A percentile compares a stretch with the other conserved stretches of the same genome.
phyloP scores from a whole-genome alignment of 2,113 vertebrate genomes.

The Elanus axillaris region DNA sequence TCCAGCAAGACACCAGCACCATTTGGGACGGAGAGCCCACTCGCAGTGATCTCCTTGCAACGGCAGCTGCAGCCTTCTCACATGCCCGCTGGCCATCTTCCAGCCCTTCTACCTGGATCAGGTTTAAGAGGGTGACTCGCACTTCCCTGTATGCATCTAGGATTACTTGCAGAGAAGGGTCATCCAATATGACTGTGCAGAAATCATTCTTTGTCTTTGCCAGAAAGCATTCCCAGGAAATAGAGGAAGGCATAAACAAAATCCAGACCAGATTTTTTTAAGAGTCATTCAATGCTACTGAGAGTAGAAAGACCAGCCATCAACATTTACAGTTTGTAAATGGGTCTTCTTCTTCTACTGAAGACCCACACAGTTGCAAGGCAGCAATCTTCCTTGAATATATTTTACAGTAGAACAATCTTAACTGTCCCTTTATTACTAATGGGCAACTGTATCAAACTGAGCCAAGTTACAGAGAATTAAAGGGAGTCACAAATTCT shows the following conservation, averaged over 20 bases:
- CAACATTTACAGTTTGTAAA: not conserved
- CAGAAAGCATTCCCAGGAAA: not conserved
- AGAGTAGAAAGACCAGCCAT: not conserved
- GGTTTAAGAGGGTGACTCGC: not conserved
- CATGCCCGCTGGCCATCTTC: not conserved
- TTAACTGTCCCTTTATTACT: not conserved
- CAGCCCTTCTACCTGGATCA: not conserved
- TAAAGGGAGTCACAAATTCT: not conserved
- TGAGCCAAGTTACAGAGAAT: not conserved
- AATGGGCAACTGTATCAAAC: not conserved
- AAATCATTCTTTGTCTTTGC: not conserved
- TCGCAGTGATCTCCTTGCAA: accelerated
- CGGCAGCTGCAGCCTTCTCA: not conserved
- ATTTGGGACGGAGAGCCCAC: not conserved
- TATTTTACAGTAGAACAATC: not conserved
- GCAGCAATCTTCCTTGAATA: not conserved
- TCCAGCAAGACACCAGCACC: accelerated
- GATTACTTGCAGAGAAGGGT: not conserved
- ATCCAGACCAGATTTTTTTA: not conserved
- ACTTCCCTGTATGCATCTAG: not conserved
- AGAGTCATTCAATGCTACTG: not conserved
- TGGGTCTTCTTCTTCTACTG: too few relatives aligned
- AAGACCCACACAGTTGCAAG: not conserved
- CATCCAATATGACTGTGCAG: not conserved
- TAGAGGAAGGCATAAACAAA: not conserved